These are phyloP conservation scores for Emydoidea blandingii DNA, from an alignment of 2,797 vertebrate genomes.

Conservation along the genomic window DNA sequence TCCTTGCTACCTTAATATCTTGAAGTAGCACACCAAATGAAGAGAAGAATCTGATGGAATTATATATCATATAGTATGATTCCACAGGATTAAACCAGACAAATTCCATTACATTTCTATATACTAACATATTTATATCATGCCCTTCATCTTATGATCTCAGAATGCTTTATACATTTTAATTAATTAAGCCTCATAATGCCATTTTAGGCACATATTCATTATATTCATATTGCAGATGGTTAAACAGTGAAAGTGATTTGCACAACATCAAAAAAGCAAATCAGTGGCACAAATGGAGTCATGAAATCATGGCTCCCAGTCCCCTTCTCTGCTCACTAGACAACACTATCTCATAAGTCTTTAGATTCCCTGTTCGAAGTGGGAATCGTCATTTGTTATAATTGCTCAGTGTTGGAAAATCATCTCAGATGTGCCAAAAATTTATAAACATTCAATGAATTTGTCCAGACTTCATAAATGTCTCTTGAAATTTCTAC, in stretches of 20 bases:
- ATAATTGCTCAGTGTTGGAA: neutral
- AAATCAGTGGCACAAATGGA: neutral
- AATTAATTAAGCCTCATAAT: constrained; percentile 39
- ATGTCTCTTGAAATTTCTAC: neutral
- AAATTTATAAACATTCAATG: neutral
- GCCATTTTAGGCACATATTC: neutral
- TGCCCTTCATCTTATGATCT: constrained; percentile 21
- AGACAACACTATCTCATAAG: neutral
- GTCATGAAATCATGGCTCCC: neutral
- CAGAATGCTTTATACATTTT: constrained; percentile 21
- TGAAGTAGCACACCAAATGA: too few relatives aligned
- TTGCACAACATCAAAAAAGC: neutral
- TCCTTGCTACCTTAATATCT: constrained; percentile 10
- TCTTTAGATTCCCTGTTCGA: neutral
- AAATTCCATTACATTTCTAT: neutral
- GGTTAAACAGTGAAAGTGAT: constrained; percentile 45
- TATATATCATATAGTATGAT: constrained; percentile 29
- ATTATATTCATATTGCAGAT: constrained; percentile 13
- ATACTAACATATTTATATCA: constrained; percentile 7
- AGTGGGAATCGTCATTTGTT: neutral
- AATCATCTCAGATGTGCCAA: neutral
- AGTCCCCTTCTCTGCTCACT: neutral
- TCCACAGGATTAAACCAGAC: constrained; percentile 56
- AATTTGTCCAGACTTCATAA: neutral
- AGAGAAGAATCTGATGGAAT: constrained; percentile 53